Percentiles rank a stretch among this genome's conserved stretches.
Conservation (phyloP, 2,113 vertebrate species). For the Dicrurus megarhynchus region DNA sequence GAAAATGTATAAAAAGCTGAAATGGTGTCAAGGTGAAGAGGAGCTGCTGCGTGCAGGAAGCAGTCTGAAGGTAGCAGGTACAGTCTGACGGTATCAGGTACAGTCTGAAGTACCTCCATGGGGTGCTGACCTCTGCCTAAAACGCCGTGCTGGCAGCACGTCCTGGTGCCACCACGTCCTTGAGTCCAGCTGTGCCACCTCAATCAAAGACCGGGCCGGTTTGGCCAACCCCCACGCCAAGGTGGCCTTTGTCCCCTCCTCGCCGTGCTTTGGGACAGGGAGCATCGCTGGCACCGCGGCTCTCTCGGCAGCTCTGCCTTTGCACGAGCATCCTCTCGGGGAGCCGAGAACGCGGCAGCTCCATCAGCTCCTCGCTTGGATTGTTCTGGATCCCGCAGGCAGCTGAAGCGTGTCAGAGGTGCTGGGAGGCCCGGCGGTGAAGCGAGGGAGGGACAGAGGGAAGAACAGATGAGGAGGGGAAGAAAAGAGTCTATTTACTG, state of each 20-base stretch:
- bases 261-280: fast-evolving
- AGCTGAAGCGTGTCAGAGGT: background rate
- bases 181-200: background rate
- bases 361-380: background rate
- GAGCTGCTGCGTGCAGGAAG: background rate
- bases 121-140: background rate
- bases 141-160: fast-evolving
- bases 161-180: background rate
- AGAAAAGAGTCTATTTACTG: background rate
- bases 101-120: background rate
- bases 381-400: background rate
- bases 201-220: background rate
- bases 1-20: background rate
- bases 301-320: background rate
- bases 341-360: background rate
- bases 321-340: background rate
- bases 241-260: fast-evolving
- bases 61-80: background rate
- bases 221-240: background rate
- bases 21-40: background rate
- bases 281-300: fast-evolving
- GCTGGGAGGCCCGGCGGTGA: background rate
- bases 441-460: background rate
- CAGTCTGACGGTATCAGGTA: background rate
- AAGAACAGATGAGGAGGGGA: background rate